phyloP scores from a whole-genome alignment of 35 echinoderm and acorn worm species.

The Heliocidaris tuberculata region DNA sequence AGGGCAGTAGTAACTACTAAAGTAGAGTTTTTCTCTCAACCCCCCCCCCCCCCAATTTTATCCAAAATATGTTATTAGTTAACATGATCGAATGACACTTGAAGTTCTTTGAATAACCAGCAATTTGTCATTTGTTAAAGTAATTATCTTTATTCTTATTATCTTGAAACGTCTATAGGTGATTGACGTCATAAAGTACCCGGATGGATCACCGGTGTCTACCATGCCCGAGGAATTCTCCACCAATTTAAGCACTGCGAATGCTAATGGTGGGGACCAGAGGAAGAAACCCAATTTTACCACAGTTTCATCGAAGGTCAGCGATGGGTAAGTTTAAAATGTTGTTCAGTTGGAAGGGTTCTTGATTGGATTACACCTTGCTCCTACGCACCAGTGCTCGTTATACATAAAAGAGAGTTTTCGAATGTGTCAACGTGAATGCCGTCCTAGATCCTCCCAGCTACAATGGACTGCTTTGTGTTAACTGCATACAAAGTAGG shows the following conservation, averaged over 20 bases:
- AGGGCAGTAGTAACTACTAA: conserved; percentile 46
- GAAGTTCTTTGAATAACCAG: background rate
- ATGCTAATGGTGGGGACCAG: background rate
- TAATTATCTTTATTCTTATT: background rate
- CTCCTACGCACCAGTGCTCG: too few species aligned
- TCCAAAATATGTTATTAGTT: background rate
- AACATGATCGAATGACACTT: background rate
- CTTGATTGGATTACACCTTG: too few species aligned
- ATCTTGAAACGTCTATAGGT: background rate
- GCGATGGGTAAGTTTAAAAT: background rate
- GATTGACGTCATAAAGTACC: conserved; percentile 47
- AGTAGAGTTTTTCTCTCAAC: background rate
- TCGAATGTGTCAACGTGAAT: too few species aligned
- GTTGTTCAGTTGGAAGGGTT: too few species aligned
- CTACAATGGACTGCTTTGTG: too few species aligned
- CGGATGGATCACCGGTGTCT: conserved; percentile 36
- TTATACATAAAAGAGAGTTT: too few species aligned
- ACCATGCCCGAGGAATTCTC: conserved; percentile 31
- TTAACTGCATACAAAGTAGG: too few species aligned
- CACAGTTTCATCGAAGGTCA: background rate
- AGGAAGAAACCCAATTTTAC: background rate
- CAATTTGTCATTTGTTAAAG: background rate
- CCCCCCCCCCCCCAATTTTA: too few species aligned
- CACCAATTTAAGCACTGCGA: background rate
- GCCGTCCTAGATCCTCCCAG: too few species aligned